A percentile compares a stretch with the other conserved stretches of the same genome.
phyloP scores from a whole-genome alignment of 2,797 vertebrate species.

The Periparus ater region DNA sequence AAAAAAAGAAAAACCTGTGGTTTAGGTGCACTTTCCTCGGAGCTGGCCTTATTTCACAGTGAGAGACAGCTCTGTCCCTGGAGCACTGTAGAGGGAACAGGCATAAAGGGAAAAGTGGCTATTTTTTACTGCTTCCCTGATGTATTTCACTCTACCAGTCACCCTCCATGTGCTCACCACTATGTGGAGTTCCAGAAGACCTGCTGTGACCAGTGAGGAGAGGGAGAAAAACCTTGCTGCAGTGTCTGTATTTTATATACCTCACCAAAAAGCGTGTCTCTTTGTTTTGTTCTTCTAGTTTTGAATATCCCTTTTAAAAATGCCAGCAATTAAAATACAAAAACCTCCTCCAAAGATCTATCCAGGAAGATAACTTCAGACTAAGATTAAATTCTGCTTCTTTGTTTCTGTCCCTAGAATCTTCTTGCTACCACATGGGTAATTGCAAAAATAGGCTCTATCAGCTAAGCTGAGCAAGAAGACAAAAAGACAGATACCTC shows the following conservation, averaged over 20 bases:
- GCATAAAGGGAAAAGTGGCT: neutral
- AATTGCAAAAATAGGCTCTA: neutral
- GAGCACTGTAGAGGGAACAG: neutral
- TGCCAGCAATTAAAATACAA: neutral
- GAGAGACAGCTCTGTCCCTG: neutral
- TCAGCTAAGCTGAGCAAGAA: neutral
- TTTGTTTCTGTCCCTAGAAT: neutral
- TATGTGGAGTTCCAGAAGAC: neutral
- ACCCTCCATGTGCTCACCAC: neutral
- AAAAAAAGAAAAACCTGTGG: neutral
- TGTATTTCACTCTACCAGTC: neutral
- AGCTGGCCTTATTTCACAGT: neutral
- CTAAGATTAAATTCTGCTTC: neutral
- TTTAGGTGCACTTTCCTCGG: neutral
- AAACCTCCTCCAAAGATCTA: neutral
- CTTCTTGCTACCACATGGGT: neutral
- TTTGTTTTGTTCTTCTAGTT: neutral
- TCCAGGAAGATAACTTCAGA: neutral
- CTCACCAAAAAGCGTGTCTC: neutral
- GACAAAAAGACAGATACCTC: neutral
- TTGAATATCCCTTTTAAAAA: neutral
- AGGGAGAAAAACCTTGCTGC: neutral
- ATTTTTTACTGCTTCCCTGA: neutral
- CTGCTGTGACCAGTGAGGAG: neutral
- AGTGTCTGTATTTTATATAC: neutral